Evolutionary conservation across 1,140 invertebrate genomes (phyloP).

Genomic region (Scaptodrosophila lebanonensis): DNA sequence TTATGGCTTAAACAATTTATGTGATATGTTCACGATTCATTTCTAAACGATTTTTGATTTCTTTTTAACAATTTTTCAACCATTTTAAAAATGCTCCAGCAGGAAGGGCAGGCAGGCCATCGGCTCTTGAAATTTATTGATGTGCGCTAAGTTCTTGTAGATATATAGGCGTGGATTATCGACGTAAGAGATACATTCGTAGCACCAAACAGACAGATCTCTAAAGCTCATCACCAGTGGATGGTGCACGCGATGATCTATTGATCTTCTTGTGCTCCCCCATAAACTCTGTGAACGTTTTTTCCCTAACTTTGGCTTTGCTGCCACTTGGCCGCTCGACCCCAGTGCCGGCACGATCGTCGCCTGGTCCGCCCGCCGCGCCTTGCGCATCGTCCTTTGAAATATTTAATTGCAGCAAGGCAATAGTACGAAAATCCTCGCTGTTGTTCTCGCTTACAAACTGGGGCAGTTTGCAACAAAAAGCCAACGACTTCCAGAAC

Average conservation of each 20-base stretch:
- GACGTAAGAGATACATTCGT: constrained; percentile 88
- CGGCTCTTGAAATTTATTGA: constrained; percentile 84
- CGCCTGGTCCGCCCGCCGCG: constrained; percentile 33
- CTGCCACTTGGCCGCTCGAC: constrained; percentile 63
- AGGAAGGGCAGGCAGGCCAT: too few relatives aligned
- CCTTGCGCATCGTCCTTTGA: constrained; percentile 48
- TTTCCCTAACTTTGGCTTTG: constrained; percentile 75
- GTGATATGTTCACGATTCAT: too few relatives aligned
- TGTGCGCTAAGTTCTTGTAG: constrained; percentile 84
- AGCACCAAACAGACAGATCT: constrained; percentile 94
- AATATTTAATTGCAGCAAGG: constrained; percentile 64
- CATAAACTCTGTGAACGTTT: constrained; percentile 78
- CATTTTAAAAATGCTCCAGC: too few relatives aligned
- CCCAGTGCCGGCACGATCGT: constrained; percentile 25
- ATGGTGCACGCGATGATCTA: constrained; percentile 79
- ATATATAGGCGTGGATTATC: constrained; percentile 84
- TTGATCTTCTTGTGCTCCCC: constrained; percentile 78
- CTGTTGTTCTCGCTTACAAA: constrained; percentile 62
- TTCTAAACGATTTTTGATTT: too few relatives aligned
- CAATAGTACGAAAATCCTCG: constrained; percentile 77
- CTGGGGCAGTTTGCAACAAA: constrained; percentile 67
- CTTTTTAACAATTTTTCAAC: too few relatives aligned
- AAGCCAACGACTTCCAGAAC: constrained; percentile 86
- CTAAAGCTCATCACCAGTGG: constrained; percentile 86
- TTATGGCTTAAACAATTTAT: too few relatives aligned